Evolutionary conservation across 2,113 vertebrate genomes (phyloP), one percentile per base, ranked within the genome.

Genomic region (Vombatus ursinus): DNA sequence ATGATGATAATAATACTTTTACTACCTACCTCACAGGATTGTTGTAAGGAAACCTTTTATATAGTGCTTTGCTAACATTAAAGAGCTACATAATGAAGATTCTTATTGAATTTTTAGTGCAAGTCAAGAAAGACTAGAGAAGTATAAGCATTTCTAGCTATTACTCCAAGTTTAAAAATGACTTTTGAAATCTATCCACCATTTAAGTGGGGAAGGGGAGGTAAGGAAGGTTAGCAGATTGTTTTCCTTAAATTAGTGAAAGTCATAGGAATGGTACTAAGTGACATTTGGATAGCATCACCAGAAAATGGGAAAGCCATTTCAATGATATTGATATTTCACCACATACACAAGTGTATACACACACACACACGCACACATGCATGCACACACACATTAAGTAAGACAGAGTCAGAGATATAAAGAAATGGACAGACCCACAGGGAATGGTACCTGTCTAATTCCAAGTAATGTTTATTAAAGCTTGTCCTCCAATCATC

Each of bases 381-480:
- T 9, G 5, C 12, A 61, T 9, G 31, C 26, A 68, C 12, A 68
- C 31, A 37, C 9, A 68, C 12, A 68, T 77, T 16, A n/a, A 4
- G 8, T n/a, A 16, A 77, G 1, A 77, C 37, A n/a, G 68, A 77
- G 31, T 14, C 37, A 44, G 7, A 77, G 54, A 61, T 0, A n/a
- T 12, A 77, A 19, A 77, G 61, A 84, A 84, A 84, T 23, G 7
- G n/a, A 84, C 14, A 77, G 68, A 84, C 37, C 1, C 12, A 84
- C 31, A 77, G 25, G 47, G 16, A 9, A 49, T 0, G 25, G 47
- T 23, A 48, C 8, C 2, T 0, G 68, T 54, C 16, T 7, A 0
- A 9, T 12, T 50, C 50, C 5, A 11, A 4, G 5, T 10, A 2
- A 9, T 28, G 7, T 26, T 54, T 50, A 0, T 0, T 50, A 31